Conservation (phyloP, 2,797 vertebrate species). For the Poecilia picta region DNA sequence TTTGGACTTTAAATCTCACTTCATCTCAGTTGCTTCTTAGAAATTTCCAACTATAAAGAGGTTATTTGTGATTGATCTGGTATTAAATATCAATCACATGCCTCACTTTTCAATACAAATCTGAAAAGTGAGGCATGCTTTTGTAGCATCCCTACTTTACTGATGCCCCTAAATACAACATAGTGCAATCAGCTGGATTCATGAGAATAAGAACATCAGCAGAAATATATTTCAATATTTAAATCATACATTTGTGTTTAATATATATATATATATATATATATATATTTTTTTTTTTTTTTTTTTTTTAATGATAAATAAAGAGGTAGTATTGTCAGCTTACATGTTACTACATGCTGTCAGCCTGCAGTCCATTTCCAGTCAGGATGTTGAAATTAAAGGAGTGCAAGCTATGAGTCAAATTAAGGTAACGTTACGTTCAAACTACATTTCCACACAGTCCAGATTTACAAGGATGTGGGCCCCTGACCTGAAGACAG, state of each 20-base stretch:
- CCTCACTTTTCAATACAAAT: neutral
- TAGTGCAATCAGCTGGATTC: neutral
- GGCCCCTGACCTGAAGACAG: too few relatives aligned
- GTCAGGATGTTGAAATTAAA: neutral
- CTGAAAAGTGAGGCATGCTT: neutral
- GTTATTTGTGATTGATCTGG: neutral
- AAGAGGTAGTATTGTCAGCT: neutral
- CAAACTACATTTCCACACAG: too few relatives aligned
- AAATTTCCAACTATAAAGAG: neutral
- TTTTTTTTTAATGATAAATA: neutral
- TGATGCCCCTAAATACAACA: neutral
- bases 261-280: neutral
- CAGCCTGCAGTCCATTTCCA: neutral
- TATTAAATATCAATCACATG: neutral
- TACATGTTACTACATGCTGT: neutral
- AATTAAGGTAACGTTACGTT: neutral
- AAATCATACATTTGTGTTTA: neutral
- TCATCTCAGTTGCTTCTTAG: constrained; percentile 34
- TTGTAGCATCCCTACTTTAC: neutral
- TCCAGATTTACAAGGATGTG: too few relatives aligned
- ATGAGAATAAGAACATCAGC: neutral
- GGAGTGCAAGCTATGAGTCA: neutral
- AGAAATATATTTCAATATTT: neutral
- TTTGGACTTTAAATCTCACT: constrained; percentile 23
- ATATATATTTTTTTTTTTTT: too few relatives aligned